Base-by-base conservation (phyloP, 2,888 invertebrate genomes). In the Anarsia innoxiella region DNA sequence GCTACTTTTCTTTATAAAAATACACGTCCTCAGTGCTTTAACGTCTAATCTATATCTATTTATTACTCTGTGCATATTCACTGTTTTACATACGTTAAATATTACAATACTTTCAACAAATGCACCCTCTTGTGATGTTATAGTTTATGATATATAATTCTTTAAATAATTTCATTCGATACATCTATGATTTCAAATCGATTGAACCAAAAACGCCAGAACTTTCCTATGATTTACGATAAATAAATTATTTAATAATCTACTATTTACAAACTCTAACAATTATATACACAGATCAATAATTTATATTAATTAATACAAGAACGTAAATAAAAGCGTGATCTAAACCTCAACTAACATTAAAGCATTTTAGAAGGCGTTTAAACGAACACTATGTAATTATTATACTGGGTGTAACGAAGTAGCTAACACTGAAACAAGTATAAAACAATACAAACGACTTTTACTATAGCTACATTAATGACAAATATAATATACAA, bases 11-110 rank as follows among this genome's bases (percentile, higher is more conserved):
- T 56, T 59, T 71, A 66, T 61, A 44, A 83, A 83, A 82, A 83
- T 83, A 83, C 83, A 83, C 83, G 83, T 80, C 74, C 73, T 67
- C 60, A 80, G 83, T 83, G 82, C 76, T 77, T 83, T 82, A 62
- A 55, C 49, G 51, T 54, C 65, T 71, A 68, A 52, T 51, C 59
- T 67, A 66, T 58, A 46, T 49, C 53, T 51, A 54, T 55, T 45
- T 51, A 63, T 59, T 59, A 58, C 27, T 58, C 60, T 64, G 72
- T 73, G 76, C 71, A 67, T 45, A 55, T 47, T 52, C 19, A 28
- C 28, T 12, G 12, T 9, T 5, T n/a, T 34, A 27, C 27, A 5
- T 23, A 12, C 12, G 33, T 41, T 37, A 31, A 41, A n/a, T n/a
- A 41, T 35, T 35, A 41, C 23, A 37, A 37, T 39, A 37, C 16